Evolutionary conservation across 2,797 vertebrate species (phyloP).

Genomic region (Spondyliosoma cantharus): DNA sequence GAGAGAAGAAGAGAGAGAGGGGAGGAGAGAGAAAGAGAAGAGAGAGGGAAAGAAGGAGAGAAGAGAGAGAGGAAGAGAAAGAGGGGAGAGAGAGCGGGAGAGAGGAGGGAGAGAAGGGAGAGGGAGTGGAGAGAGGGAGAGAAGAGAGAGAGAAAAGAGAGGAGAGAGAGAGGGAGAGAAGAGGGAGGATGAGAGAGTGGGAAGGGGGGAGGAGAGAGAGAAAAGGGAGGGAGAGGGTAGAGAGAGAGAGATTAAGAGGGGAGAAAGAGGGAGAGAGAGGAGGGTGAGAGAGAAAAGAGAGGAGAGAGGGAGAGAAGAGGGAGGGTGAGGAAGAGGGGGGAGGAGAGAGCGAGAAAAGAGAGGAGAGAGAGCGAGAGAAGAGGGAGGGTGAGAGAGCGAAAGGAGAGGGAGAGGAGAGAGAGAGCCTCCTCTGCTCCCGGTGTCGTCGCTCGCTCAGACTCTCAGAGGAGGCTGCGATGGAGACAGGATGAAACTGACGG

Average conservation of each 20-base stretch:
- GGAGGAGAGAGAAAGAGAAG: neutral
- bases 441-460: conserved; percentile 54
- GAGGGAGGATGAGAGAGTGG: neutral
- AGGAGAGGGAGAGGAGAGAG: conserved; percentile 37
- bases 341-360: conserved; percentile 26
- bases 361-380: conserved; percentile 25
- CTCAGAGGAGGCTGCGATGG: conserved; percentile 74
- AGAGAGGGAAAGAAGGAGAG: neutral
- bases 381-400: conserved; percentile 38
- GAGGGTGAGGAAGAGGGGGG: conserved; percentile 9
- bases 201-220: neutral
- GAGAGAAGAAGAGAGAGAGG: neutral
- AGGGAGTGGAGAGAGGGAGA: neutral
- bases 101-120: neutral
- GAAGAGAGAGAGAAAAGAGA: neutral
- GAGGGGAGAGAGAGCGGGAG: neutral
- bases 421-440: conserved; percentile 21
- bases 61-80: neutral
- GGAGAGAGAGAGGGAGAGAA: too few relatives aligned
- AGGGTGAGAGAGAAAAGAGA: neutral
- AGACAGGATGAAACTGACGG: conserved; percentile 68
- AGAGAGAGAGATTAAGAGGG: neutral
- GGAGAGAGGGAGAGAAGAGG: neutral
- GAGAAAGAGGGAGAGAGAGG: neutral
- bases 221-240: neutral